These are phyloP conservation scores for Lydus trimaculatus DNA, from an alignment of 2,888 invertebrate species.

Conservation along the genomic window DNA sequence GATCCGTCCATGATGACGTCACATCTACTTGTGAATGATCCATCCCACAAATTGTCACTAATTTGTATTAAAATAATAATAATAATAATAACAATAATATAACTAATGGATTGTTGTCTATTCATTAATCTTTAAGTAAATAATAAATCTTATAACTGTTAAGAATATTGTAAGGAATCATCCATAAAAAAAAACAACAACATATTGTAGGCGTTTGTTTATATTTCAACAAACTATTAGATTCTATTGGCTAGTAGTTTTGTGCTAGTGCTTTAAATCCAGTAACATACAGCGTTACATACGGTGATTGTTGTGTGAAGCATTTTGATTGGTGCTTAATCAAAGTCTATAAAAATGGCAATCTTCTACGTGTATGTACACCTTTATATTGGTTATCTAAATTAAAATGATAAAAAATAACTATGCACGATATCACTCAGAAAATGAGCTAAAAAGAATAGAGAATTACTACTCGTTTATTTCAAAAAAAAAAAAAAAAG, in stretches of 20 bases:
- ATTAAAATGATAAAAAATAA: no score
- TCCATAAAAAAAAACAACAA: background rate
- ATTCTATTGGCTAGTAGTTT: slow-evolving; percentile 7
- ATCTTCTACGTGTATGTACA: no score
- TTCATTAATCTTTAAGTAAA: no score
- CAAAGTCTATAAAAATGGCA: no score
- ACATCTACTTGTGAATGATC: slow-evolving; percentile 57
- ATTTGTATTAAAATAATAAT: slow-evolving; percentile 39
- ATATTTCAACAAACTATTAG: slow-evolving; percentile 6
- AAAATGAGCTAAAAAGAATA: background rate
- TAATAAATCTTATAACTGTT: no score
- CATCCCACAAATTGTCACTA: slow-evolving; percentile 55
- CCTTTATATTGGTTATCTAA: no score
- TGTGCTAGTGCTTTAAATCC: no score
- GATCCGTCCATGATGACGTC: slow-evolving; percentile 54
- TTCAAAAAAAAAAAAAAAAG: background rate
- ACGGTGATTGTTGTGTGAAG: no score
- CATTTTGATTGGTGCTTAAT: no score
- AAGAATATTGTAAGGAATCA: background rate
- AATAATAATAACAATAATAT: no score
- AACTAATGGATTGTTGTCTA: no score
- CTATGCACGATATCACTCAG: background rate
- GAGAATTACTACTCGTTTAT: slow-evolving; percentile 14
- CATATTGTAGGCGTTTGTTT: slow-evolving; percentile 20
- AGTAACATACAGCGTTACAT: no score